Conservation (phyloP, 2,888 invertebrate genomes). For the Meiosimyza decipiens region DNA sequence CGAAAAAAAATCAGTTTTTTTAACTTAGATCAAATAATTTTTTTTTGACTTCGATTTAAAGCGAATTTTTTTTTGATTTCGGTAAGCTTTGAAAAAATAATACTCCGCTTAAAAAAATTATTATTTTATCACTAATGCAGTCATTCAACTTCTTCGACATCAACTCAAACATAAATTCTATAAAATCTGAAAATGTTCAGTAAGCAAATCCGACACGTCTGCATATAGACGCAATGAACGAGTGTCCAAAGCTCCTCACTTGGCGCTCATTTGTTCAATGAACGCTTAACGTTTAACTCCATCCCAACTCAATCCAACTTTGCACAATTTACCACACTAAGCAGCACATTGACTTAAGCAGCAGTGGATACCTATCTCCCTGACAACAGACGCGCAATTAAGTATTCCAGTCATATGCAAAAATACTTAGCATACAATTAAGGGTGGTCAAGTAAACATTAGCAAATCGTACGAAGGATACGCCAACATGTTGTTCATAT, state of each 20-base stretch:
- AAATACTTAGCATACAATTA: slow-evolving; percentile 59
- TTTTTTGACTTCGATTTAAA: no score
- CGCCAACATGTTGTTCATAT: slow-evolving; percentile 49
- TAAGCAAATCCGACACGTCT: background rate
- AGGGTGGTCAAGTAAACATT: slow-evolving; percentile 59
- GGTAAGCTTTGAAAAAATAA: no score
- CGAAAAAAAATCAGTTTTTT: no score
- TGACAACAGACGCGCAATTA: slow-evolving; percentile 41
- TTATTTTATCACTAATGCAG: no score
- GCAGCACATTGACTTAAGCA: no score
- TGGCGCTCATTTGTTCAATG: slow-evolving; percentile 18
- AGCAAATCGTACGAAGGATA: slow-evolving; percentile 52
- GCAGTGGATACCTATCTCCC: background rate
- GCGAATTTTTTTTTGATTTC: no score
- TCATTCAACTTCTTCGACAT: no score
- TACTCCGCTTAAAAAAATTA: no score
- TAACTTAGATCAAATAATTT: no score
- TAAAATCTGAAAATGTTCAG: no score
- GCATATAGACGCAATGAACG: background rate
- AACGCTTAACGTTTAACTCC: slow-evolving; percentile 1
- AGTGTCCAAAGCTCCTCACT: background rate
- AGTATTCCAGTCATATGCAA: slow-evolving; percentile 49
- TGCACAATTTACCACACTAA: background rate
- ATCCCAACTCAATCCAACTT: background rate
- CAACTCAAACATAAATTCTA: no score